Evolutionary conservation across 2,888 invertebrate species (phyloP), one percentile per base, ranked within the genome.

Genomic region (Exocentrus adspersus): DNA sequence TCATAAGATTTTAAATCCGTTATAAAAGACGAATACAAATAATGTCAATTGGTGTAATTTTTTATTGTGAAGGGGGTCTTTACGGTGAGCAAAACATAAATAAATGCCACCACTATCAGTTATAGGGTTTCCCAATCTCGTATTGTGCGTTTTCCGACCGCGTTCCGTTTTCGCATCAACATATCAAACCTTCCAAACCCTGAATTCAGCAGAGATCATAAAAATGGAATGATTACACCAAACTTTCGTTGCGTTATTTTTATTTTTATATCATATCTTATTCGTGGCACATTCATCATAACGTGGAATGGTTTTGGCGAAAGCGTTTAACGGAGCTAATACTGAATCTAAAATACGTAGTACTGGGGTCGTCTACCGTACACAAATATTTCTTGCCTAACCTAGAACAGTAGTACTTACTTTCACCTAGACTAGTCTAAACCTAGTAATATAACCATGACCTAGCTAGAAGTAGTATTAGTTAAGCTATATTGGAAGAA

Each of bases 371-470:
- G 73, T 76, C 79, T 79, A 78, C 77, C 75, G 67, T 75, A 75
- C 74, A 75, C 73, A 77, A 78, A 69, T 72, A 70, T 66, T 60
- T 65, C 65, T 67, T 72, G 70, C 79, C 78, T 79, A 78, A 60
- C 80, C 79, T 79, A 80, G 77, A 75, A 78, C 75, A 75, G 75
- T 78, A 74, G 59, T 61, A 60, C 61, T 62, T 65, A 59, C 53
- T 60, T 71, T 63, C 52, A 67, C 78, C 78, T 79, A 79, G 69
- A 67, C 78, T 79, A 79, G 66, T 60, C 79, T 79, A 79, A 75
- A 74, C 78, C 79, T 79, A 67, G 78, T 76, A 78, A 77, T 77
- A 77, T 77, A 69, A 61, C 68, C 72, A 72, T 74, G 68, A 67
- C 75, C 77, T 77, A 77, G 71, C 76, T 76, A 78, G 67, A 61